Conservation (phyloP, 2,113 vertebrate species). For the Macrotus californicus region DNA sequence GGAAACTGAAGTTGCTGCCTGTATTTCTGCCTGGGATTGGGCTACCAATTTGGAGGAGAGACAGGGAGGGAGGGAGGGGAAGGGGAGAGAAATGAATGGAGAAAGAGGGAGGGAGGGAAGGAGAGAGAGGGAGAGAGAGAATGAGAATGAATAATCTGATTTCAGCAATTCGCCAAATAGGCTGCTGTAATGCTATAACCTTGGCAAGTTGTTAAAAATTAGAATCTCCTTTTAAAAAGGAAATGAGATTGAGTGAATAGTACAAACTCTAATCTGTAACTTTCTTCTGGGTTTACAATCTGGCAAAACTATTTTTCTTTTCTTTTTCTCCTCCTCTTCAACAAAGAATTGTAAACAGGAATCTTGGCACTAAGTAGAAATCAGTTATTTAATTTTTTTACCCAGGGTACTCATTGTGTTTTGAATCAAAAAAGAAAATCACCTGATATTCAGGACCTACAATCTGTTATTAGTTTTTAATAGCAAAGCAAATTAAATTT, state of each 20-base stretch:
- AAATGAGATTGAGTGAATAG: constrained; percentile 6
- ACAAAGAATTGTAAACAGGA: constrained; percentile 20
- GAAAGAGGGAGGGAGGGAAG: not conserved
- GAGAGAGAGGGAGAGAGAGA: not conserved
- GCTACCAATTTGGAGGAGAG: not conserved
- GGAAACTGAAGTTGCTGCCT: not conserved
- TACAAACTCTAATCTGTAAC: not conserved
- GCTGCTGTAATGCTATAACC: not conserved
- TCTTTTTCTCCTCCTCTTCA: not conserved
- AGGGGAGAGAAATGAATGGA: rapidly evolving
- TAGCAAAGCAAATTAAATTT: constrained; percentile 23
- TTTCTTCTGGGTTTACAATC: not conserved
- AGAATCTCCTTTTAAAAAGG: not conserved
- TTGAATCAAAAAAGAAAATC: constrained; percentile 29
- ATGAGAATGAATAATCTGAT: not conserved
- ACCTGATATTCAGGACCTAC: not conserved
- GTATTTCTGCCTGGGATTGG: not conserved
- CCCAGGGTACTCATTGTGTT: not conserved
- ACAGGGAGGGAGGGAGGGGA: not conserved
- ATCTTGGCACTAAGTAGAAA: constrained; percentile 9
- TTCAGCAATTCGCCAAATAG: not conserved
- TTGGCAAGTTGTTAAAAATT: constrained; percentile 14
- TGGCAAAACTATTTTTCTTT: constrained; percentile 13
- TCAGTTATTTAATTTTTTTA: constrained; percentile 26
- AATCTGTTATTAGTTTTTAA: not conserved